Conservation (phyloP, 2,888 invertebrate species). For the Cryptus armator region DNA sequence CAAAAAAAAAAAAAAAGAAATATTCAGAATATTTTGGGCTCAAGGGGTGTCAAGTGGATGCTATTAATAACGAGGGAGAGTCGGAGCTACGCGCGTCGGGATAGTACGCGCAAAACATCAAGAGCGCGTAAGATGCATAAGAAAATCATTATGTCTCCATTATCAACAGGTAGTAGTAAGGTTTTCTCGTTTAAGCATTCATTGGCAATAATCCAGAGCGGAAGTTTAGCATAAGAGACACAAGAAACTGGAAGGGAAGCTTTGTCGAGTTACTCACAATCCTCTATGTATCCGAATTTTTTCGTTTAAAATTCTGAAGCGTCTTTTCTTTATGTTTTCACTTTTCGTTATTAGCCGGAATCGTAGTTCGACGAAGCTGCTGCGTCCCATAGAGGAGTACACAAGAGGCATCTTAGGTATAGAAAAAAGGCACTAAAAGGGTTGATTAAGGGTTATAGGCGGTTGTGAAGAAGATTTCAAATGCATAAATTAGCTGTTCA, state of each 20-base stretch:
- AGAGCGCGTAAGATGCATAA: slow-evolving; percentile 62
- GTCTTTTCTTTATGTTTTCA: too few species aligned
- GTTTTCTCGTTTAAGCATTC: slow-evolving; percentile 77
- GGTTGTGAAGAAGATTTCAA: too few species aligned
- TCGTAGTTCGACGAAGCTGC: too few species aligned
- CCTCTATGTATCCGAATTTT: background rate
- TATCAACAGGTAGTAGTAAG: slow-evolving; percentile 81
- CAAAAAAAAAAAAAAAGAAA: background rate
- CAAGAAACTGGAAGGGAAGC: slow-evolving; percentile 29
- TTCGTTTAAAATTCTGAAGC: too few species aligned
- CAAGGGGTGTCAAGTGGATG: background rate
- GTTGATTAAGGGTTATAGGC: too few species aligned
- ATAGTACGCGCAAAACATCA: slow-evolving; percentile 28
- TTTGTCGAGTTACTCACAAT: background rate
- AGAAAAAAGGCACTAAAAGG: too few species aligned
- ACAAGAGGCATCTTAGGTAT: too few species aligned
- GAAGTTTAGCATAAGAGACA: slow-evolving; percentile 53
- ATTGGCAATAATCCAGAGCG: slow-evolving; percentile 82
- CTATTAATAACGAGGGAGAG: background rate
- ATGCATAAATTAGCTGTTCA: too few species aligned
- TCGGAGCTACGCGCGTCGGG: too few species aligned
- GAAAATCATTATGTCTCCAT: slow-evolving; percentile 70
- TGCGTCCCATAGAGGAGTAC: too few species aligned
- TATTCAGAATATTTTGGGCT: background rate
- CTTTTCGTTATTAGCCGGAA: too few species aligned